Evolutionary conservation across 2,797 vertebrate genomes (phyloP).

Genomic region (Odontamblyopus lacepedii): DNA sequence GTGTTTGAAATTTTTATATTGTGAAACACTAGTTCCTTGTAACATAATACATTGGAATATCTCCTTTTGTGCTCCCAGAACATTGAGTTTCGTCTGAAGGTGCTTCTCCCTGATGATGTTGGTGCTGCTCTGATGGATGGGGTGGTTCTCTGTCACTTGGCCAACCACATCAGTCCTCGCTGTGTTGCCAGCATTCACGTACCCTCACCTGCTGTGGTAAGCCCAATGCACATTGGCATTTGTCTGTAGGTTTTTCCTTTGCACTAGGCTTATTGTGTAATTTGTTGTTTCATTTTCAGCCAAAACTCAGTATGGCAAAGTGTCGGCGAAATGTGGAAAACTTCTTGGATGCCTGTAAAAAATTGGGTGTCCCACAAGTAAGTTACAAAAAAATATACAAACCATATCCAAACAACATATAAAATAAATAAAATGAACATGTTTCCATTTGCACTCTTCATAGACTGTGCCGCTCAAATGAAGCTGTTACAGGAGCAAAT

Average conservation of each 20-base stretch:
- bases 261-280: slow-evolving; percentile 20
- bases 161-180: slow-evolving; percentile 96
- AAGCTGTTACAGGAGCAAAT: too few species aligned
- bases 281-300: slow-evolving; percentile 75
- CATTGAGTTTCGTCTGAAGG: slow-evolving; percentile 92
- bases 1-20: too few species aligned
- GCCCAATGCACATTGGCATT: background rate
- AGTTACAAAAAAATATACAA: slow-evolving; percentile 3
- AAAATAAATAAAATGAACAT: background rate
- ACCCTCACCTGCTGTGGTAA: slow-evolving; percentile 97
- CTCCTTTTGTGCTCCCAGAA: slow-evolving; percentile 78
- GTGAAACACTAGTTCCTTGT: too few species aligned
- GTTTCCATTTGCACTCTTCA: too few species aligned
- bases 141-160: slow-evolving; percentile 96
- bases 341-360: slow-evolving; percentile 97
- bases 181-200: slow-evolving; percentile 98
- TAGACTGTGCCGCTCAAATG: too few species aligned
- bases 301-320: slow-evolving; percentile 99
- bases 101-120: slow-evolving; percentile 94
- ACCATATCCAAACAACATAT: background rate
- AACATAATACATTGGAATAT: background rate
- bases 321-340: slow-evolving; percentile 98
- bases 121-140: slow-evolving; percentile 97
- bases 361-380: slow-evolving; percentile 96
- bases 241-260: background rate